Percentiles rank a stretch among this genome's conserved stretches.
These are phyloP conservation scores for Lates calcarifer DNA, from an alignment of 2,113 vertebrate genomes.

Conservation along the genomic window DNA sequence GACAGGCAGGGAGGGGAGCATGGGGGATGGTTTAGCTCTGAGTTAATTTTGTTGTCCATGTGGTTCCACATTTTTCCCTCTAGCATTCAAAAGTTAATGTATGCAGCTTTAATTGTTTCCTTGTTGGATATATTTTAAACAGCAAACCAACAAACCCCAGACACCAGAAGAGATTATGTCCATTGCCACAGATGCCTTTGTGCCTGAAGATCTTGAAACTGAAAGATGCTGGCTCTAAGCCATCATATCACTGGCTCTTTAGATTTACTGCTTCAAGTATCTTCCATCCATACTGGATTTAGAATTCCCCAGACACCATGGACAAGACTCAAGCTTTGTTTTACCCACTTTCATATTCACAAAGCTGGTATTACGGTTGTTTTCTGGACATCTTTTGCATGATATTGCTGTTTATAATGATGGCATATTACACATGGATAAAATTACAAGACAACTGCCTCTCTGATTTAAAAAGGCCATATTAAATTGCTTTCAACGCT, in stretches of 20 bases:
- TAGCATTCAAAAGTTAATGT: constrained; percentile 10
- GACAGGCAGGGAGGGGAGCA: neutral
- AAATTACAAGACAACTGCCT: neutral
- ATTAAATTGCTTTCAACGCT: no score
- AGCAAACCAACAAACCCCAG: constrained; percentile 1
- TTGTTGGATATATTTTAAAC: neutral
- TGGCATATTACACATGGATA: neutral
- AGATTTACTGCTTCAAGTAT: neutral
- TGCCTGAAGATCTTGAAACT: constrained; percentile 22
- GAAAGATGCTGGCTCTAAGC: constrained; percentile 1
- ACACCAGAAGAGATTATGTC: constrained; percentile 4
- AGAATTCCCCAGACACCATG: neutral
- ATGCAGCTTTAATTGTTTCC: neutral
- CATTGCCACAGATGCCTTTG: neutral
- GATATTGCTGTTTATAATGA: neutral
- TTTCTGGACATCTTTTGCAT: neutral
- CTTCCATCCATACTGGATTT: constrained; percentile 9
- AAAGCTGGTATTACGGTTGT: neutral
- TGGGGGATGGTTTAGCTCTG: neutral
- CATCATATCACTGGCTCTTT: constrained; percentile 14
- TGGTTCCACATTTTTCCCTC: neutral
- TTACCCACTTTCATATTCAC: neutral
- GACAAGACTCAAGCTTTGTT: neutral
- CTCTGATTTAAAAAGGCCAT: no score
- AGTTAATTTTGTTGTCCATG: neutral